A percentile compares a stretch with the other conserved stretches of the same genome.
Evolutionary conservation across 1,140 invertebrate species (phyloP).

Genomic region (Calosoma granatense): DNA sequence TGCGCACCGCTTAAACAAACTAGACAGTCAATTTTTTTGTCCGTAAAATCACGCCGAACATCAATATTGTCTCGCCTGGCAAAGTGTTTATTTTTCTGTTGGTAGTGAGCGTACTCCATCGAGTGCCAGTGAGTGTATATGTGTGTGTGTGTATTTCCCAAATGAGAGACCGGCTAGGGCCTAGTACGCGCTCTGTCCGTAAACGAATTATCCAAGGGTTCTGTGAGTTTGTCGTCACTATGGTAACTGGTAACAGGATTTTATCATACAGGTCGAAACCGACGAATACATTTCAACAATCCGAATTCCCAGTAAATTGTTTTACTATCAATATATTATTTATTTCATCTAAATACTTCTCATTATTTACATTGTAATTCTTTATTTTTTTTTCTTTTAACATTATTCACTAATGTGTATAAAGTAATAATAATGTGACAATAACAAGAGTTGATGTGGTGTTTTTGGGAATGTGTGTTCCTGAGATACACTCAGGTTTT

Average conservation of each 20-base stretch:
- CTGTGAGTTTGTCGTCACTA: conserved; percentile 9
- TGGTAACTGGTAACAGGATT: conserved; percentile 14
- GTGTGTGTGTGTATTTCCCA: conserved; percentile 1
- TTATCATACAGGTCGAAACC: conserved; percentile 13
- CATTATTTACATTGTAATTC: too few species aligned
- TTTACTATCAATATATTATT: too few species aligned
- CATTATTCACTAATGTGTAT: too few species aligned
- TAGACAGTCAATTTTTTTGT: background rate
- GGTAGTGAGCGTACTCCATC: background rate
- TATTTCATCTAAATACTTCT: too few species aligned
- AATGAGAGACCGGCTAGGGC: background rate
- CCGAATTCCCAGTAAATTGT: too few species aligned
- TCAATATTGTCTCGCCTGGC: background rate
- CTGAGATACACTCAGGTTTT: background rate
- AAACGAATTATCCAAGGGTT: conserved; percentile 16
- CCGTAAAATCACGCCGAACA: background rate
- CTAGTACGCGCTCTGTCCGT: background rate
- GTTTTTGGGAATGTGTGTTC: too few species aligned
- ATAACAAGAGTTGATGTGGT: too few species aligned
- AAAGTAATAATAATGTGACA: too few species aligned
- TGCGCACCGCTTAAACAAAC: background rate
- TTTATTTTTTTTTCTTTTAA: too few species aligned
- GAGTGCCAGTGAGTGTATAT: background rate
- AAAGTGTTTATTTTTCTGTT: background rate
- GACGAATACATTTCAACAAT: background rate